Base-by-base conservation (phyloP, 2,888 invertebrate species). In the Yponomeuta evonymella region DNA sequence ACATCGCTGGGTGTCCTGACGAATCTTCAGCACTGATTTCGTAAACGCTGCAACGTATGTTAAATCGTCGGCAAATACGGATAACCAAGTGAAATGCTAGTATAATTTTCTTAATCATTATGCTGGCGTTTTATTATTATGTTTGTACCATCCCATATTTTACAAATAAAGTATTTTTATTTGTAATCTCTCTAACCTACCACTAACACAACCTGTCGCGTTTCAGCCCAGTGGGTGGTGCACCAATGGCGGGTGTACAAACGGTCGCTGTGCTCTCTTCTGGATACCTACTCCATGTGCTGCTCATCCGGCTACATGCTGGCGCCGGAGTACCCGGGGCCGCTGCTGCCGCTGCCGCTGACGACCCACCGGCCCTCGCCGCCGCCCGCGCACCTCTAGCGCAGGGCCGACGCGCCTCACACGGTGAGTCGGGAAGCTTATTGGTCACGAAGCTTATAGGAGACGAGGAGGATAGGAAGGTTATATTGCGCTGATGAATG, bases 321-420 rank as follows among this genome's bases (percentile, higher is more conserved):
- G 72, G 86, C 90, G 76, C 89, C 88, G 71, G 90, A 90, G 77
- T 88, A 89, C 83, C 82, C 81, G 72, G 81, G 85, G 62, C 87
- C 70, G 74, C 76, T 89, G 73, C 81, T 88, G 74, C 89, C 89
- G 75, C 78, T 90, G 76, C 89, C 86, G 72, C 86, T 88, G 75
- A 84, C 88, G 75, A 86, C 87, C 79, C 82, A 82, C 12, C 64
- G 89, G 71, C 78, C 83, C 62, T 86, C 90, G 74, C 91, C 91
- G 77, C 90, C 90, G 76, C 90, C 91, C 51, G 90, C 91, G 83
- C 91, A 90, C 84, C 88, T 90, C 89, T 91, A 91, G 90, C 91
- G 85, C 79, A 79, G 84, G 70, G 72, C 70, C 79, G 83, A 83
- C 74, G 89, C 88, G 83, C 78, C 75, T n/a, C 82, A 51, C 29